Base-by-base conservation (phyloP, 64 coral and sea anemone species). In the Cladopsammia gracilis region DNA sequence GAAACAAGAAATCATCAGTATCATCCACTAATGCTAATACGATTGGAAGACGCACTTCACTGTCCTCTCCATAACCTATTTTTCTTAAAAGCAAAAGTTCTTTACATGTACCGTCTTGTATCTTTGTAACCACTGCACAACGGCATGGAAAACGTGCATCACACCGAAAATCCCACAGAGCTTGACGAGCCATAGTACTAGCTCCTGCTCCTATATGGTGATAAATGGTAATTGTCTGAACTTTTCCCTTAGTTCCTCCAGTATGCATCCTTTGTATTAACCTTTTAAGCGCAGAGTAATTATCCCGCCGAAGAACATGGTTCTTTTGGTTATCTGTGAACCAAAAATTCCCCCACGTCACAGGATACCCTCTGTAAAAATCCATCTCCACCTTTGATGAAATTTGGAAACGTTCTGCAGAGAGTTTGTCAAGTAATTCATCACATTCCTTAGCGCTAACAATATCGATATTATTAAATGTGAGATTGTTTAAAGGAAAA, bases 311-410 rank as follows among this genome's bases (percentile, higher is more conserved):
- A 1, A 93, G 73, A 20, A 93, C 73, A 78, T 93, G 91, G 23
- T 93, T 78, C 5, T 79, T 26, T 46, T 56, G 60, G 22, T 26
- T 14, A 57, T 87, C 91, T 16, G 91, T 93, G 24, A 87, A 87
- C 82, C 91, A 93, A 78, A 68, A 93, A 66, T 93, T 93, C 69
- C 19, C 25, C 91, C 91, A 93, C 4, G 22, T 77, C 22, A 92
- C 90, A 51, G 90, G 46, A 43, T 92, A 67, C 56, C 90, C 90
- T 77, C 60, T 22, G 23, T 86, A 92, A 16, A 92, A 92, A 23
- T 56, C 56, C 0, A 48, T 58, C 20, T 92, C 80, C 34, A 57
- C 90, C 3, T 67, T 23, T 6, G 52, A 18, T 19, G 90, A 92
- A 25, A 75, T 6, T 2, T 75, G 1, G n/a, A 34, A 10, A 10